Evolutionary conservation across 2,888 invertebrate species (phyloP).

Genomic region (Callyntrura guangdongensis): DNA sequence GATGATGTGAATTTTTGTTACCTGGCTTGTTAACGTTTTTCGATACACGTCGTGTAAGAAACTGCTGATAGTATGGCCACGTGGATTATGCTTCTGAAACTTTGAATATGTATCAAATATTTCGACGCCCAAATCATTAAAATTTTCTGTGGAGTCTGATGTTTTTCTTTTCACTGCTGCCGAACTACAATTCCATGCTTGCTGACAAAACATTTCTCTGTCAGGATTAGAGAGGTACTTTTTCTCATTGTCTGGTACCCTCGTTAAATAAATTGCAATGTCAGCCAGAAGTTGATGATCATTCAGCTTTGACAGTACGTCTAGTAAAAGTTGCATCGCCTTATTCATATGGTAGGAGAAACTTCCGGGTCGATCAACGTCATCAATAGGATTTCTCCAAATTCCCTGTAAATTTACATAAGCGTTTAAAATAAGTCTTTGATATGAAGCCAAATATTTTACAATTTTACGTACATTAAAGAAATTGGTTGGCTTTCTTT

Average conservation of each 20-base stretch:
- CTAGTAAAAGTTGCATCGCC: slow-evolving; percentile 92
- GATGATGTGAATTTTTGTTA: slow-evolving; percentile 84
- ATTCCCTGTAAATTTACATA: slow-evolving; percentile 89
- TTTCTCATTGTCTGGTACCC: slow-evolving; percentile 94
- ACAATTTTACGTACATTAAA: slow-evolving; percentile 89
- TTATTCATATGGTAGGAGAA: slow-evolving; percentile 96
- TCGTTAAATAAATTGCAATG: slow-evolving; percentile 92
- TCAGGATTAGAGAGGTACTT: slow-evolving; percentile 95
- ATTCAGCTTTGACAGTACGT: slow-evolving; percentile 92
- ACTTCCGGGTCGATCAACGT: slow-evolving; percentile 96
- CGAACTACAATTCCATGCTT: slow-evolving; percentile 91
- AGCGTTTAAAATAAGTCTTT: neutral
- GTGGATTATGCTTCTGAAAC: slow-evolving; percentile 81
- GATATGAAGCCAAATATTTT: no score
- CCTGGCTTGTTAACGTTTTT: slow-evolving; percentile 88
- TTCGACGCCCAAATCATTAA: slow-evolving; percentile 82
- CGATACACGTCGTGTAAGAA: slow-evolving; percentile 89
- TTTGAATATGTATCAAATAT: slow-evolving; percentile 83
- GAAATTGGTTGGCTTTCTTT: slow-evolving; percentile 94
- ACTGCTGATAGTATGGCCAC: slow-evolving; percentile 70
- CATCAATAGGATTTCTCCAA: slow-evolving; percentile 95
- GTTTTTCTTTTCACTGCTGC: slow-evolving; percentile 87
- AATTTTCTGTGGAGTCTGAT: slow-evolving; percentile 53
- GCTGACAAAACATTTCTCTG: slow-evolving; percentile 92
- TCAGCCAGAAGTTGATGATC: slow-evolving; percentile 93